Conservation (phyloP, 2,888 invertebrate genomes). For the Schizotus pectinicornis region DNA sequence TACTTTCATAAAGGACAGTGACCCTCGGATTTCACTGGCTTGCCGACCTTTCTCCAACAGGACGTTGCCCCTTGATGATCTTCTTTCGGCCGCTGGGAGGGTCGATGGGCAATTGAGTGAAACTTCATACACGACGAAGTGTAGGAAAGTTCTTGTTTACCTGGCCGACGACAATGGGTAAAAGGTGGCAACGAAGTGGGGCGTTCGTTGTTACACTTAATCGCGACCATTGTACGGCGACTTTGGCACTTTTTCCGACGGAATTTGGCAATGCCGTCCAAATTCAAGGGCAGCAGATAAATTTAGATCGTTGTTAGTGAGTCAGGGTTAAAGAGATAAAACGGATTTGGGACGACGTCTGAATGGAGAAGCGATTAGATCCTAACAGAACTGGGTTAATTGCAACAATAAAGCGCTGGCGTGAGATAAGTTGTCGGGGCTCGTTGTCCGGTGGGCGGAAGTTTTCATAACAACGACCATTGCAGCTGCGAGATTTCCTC, state of each 20-base stretch:
- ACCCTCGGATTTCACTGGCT: constrained; percentile 51
- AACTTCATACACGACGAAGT: no score
- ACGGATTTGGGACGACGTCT: constrained; percentile 25
- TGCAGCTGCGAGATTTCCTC: no score
- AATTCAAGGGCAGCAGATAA: constrained; percentile 17
- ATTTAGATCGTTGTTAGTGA: constrained; percentile 27
- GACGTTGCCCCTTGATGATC: constrained; percentile 38
- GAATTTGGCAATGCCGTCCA: constrained; percentile 1
- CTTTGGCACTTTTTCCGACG: neutral
- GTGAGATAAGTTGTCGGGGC: constrained; percentile 2
- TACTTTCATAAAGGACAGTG: constrained; percentile 48
- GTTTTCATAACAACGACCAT: no score
- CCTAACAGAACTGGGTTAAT: constrained; percentile 21
- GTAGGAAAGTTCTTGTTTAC: no score
- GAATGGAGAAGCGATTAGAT: constrained; percentile 21
- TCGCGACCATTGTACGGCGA: neutral
- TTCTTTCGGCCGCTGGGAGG: no score
- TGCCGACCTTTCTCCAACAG: constrained; percentile 49
- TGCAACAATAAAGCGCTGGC: constrained; percentile 14
- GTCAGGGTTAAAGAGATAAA: constrained; percentile 32
- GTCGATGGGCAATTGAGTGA: no score
- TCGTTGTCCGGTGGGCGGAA: no score
- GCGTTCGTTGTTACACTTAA: no score
- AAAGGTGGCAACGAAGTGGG: no score
- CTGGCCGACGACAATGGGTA: no score